A percentile compares a stretch with the other conserved stretches of the same genome.
These are phyloP conservation scores for Macrosoma leucophasiata DNA, from an alignment of 2,888 invertebrate genomes.

Conservation along the genomic window DNA sequence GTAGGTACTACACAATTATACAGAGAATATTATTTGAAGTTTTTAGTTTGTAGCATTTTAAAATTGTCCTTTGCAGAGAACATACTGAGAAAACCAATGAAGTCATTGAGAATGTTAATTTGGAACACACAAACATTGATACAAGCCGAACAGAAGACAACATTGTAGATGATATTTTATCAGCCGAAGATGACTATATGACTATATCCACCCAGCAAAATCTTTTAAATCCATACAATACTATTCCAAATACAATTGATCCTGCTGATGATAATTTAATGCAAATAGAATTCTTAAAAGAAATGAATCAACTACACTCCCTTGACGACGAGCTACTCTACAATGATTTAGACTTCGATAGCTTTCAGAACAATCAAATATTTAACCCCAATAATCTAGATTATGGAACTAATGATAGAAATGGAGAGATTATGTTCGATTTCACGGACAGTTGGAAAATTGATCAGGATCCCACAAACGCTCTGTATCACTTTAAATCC, in stretches of 20 bases:
- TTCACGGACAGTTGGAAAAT: slow-evolving; percentile 44
- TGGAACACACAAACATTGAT: slow-evolving; percentile 28
- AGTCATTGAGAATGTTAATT: slow-evolving; percentile 33
- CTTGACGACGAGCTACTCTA: slow-evolving; percentile 61
- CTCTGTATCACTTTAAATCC: slow-evolving; percentile 46
- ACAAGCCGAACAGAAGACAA: slow-evolving; percentile 51
- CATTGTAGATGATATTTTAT: slow-evolving; percentile 63
- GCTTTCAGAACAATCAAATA: slow-evolving; percentile 52
- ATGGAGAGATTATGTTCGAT: slow-evolving; percentile 51
- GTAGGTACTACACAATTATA: too few species aligned
- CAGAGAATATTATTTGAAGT: too few species aligned
- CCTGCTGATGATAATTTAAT: slow-evolving; percentile 43
- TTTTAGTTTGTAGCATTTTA: too few species aligned
- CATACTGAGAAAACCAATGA: slow-evolving; percentile 37
- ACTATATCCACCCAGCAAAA: slow-evolving; percentile 49
- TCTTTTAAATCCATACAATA: slow-evolving; percentile 39
- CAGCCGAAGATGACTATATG: slow-evolving; percentile 64
- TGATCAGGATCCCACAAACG: slow-evolving; percentile 60
- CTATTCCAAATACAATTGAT: slow-evolving; percentile 19
- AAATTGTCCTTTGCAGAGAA: slow-evolving; percentile 37
- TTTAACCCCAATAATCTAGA: slow-evolving; percentile 50
- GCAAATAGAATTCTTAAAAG: slow-evolving; percentile 63
- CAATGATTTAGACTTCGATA: slow-evolving; percentile 63
- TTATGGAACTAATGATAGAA: slow-evolving; percentile 38
- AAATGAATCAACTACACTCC: slow-evolving; percentile 60